Percentiles rank a stretch among this genome's conserved stretches.
These are phyloP conservation scores for Aspidoscelis tigris DNA, from an alignment of 2,113 vertebrate genomes.

Conservation along the genomic window DNA sequence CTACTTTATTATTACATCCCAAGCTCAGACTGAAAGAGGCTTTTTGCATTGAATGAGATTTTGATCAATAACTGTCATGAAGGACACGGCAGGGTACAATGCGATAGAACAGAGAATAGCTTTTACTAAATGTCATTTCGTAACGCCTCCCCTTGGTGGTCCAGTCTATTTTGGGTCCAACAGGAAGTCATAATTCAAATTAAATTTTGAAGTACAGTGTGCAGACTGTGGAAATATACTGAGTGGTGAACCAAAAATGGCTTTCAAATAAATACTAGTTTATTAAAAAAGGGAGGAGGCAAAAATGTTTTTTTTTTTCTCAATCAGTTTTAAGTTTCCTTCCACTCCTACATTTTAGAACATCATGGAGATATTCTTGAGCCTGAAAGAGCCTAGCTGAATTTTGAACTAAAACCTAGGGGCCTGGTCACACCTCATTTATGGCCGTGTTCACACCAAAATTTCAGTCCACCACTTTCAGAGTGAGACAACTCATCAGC, in stretches of 20 bases:
- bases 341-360: neutral
- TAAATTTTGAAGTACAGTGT: slow-evolving; percentile 53
- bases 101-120: slow-evolving; percentile 50
- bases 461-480: too few species aligned
- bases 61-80: slow-evolving; percentile 63
- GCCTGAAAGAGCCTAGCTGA: too few species aligned
- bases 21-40: slow-evolving; percentile 47
- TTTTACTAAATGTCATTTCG: slow-evolving; percentile 69
- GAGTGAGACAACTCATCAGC: too few species aligned
- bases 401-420: too few species aligned
- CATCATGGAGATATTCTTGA: neutral
- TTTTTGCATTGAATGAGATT: slow-evolving; percentile 49
- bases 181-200: slow-evolving; percentile 50
- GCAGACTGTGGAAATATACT: slow-evolving; percentile 53
- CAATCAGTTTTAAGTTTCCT: slow-evolving; percentile 34
- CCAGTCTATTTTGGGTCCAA: slow-evolving; percentile 58
- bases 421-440: too few species aligned
- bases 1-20: slow-evolving; percentile 64
- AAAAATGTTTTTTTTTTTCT: neutral
- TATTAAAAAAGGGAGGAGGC: slow-evolving; percentile 15
- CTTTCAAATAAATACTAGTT: slow-evolving; percentile 53
- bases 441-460: too few species aligned
- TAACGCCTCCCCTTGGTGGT: slow-evolving; percentile 54
- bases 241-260: slow-evolving; percentile 39
- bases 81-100: slow-evolving; percentile 57